Evolutionary conservation across 2,888 invertebrate species (phyloP).

Genomic region (Pristionchus japonicus): DNA sequence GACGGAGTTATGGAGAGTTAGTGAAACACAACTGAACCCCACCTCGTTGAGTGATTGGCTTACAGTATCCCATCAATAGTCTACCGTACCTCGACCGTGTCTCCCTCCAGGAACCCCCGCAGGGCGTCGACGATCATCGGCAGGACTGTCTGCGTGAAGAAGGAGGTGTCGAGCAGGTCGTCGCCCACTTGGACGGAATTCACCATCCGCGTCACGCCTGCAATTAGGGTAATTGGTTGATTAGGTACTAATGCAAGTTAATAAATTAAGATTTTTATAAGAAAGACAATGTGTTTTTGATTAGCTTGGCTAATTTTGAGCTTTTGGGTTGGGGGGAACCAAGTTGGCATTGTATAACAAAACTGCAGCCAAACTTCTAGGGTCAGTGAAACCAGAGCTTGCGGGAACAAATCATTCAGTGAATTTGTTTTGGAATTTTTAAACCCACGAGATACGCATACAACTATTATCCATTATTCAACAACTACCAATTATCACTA

Average conservation of each 20-base stretch:
- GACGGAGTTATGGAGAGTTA: background rate
- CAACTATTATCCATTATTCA: too few species aligned
- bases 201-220: slow-evolving; percentile 1
- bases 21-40: background rate
- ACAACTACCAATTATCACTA: too few species aligned
- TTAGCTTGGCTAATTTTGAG: too few species aligned
- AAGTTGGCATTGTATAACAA: background rate
- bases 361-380: background rate
- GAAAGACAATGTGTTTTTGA: too few species aligned
- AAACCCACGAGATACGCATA: too few species aligned
- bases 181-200: slow-evolving; percentile 53
- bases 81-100: slow-evolving; percentile 44
- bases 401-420: background rate
- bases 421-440: too few species aligned
- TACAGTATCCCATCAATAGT: background rate
- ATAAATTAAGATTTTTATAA: too few species aligned
- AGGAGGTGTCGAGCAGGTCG: slow-evolving; percentile 56
- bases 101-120: slow-evolving; percentile 46
- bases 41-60: background rate
- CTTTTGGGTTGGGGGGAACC: too few species aligned
- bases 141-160: slow-evolving; percentile 58
- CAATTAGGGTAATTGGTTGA: background rate
- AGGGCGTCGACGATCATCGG: slow-evolving; percentile 58
- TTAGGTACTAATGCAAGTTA: too few species aligned
- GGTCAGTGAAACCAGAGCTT: background rate